Base-by-base conservation (phyloP, 2,113 vertebrate genomes). In the Sinocyclocheilus maitianheensis region DNA sequence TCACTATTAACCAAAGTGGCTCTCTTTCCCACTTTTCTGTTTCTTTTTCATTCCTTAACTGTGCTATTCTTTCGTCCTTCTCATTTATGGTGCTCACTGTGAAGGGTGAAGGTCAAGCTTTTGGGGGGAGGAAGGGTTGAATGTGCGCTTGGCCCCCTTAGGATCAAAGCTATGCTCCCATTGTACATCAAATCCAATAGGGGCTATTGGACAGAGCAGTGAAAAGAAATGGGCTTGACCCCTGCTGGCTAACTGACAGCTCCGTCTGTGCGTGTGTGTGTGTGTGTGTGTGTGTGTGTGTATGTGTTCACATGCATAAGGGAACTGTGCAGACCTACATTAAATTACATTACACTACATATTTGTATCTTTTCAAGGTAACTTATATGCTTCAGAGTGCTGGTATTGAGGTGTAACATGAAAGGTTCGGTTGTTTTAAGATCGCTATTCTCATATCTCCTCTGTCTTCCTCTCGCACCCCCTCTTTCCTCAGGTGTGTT, bases 121-220 rank as follows among this genome's bases (percentile, higher is more conserved):
- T 58, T 37, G 43, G 65, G 37, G 76, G 72, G 14, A 62, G 40
- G 48, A 72, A 48, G 24, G 67, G 76, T 84, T 78, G 79, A 82
- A 62, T 74, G 72, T 85, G 85, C 86, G 74, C 89, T 86, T 77
- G 84, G 90, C 88, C 92, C 93, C 84, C 90, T 88, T 43, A 85
- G 91, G 89, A 94, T 95, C 94, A 95, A 95, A 95, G 92, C 65
- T 89, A 88, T 5, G 0, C 63, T 89, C 78, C 92, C 87, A 93
- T 94, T 94, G 91, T 94, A 91, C 89, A 84, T 82, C 87, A 88
- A 90, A 87, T 90, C 94, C 93, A 95, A 94, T 95, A 81, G 90
- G 48, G 86, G 84, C 87, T 40, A 69, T 83, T 89, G 90, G 88
- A 91, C 78, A 83, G 74, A 88, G 60, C 71, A 62, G 81, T 65